phyloP scores from a whole-genome alignment of 2,113 vertebrate genomes.

The Lepidiolamprologus cunningtoni region DNA sequence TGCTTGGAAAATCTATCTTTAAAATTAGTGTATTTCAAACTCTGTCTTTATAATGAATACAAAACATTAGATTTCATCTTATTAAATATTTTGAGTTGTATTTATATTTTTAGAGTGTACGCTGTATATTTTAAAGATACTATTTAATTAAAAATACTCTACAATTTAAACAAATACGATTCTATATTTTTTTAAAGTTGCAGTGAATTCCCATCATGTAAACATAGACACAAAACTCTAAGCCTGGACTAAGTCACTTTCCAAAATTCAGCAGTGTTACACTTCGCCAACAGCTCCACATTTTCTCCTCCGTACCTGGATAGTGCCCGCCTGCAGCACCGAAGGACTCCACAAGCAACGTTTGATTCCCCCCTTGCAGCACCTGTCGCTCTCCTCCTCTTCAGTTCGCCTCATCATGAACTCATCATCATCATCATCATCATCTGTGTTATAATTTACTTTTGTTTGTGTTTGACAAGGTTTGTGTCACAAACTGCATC shows the following conservation, averaged over 20 bases:
- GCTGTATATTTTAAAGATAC: background rate
- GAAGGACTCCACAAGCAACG: background rate
- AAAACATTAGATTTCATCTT: background rate
- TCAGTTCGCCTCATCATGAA: background rate
- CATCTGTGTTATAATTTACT: background rate
- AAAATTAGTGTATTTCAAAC: background rate
- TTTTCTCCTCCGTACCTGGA: background rate
- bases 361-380: background rate
- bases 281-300: background rate
- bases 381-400: background rate
- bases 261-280: background rate
- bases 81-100: background rate
- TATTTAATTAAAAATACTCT: background rate
- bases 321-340: background rate
- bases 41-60: background rate
- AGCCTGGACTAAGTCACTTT: background rate
- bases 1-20: background rate
- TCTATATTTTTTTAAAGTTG: rapidly evolving
- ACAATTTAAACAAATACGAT: background rate
- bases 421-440: background rate
- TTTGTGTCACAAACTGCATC: background rate
- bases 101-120: background rate
- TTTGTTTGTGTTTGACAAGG: background rate
- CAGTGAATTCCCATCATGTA: background rate
- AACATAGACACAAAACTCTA: background rate